Conservation (phyloP, 2,113 vertebrate genomes). For the Apteryx owenii region DNA sequence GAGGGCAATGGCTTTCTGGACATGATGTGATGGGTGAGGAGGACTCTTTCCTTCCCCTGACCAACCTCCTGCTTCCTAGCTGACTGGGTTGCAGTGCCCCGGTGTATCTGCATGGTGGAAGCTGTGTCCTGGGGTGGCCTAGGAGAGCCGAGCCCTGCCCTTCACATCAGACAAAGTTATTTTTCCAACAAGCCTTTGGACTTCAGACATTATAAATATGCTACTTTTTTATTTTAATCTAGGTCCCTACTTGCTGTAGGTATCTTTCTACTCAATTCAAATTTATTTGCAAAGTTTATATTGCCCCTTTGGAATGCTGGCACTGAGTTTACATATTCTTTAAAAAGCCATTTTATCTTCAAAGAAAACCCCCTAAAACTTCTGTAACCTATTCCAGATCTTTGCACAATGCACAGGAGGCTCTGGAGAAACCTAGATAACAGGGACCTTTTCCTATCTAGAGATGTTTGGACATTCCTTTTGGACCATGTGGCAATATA, state of each 20-base stretch:
- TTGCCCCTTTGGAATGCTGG: background rate
- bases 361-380: background rate
- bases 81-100: background rate
- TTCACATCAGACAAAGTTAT: background rate
- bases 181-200: conserved; percentile 7
- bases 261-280: background rate
- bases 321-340: background rate
- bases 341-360: background rate
- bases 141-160: accelerated
- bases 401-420: background rate
- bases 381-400: background rate
- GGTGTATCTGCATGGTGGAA: background rate
- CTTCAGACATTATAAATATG: background rate
- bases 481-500: conserved; percentile 50
- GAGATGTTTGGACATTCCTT: conserved; percentile 44
- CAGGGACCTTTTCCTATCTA: conserved; percentile 6
- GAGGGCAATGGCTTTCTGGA: background rate
- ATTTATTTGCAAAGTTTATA: conserved; percentile 14
- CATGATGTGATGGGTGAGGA: background rate
- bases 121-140: background rate
- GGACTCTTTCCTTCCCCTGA: background rate
- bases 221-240: conserved; percentile 32
- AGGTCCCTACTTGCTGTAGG: background rate
- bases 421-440: background rate
- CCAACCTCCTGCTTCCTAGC: background rate